Base-by-base conservation (phyloP, 2,113 vertebrate species). In the Carlito syrichta region DNA sequence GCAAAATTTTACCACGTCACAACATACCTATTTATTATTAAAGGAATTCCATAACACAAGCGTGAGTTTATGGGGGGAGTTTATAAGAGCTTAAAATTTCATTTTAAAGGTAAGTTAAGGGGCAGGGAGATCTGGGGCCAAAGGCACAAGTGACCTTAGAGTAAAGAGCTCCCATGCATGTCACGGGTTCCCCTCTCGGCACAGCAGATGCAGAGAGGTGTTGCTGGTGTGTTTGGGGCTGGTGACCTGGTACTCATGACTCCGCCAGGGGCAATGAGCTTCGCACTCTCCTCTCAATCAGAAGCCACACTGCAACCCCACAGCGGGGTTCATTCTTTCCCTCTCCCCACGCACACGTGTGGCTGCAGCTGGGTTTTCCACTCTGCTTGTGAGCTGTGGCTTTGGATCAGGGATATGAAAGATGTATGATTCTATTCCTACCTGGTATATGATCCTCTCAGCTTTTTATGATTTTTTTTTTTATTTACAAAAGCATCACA, bases 21-120 rank as follows among this genome's bases (percentile, higher is more conserved):
- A 71, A 86, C 54, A 60, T 97, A n/a, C n/a, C n/a, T n/a, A 97
- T 97, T 79, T 96, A 94, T 97, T 97, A 94, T 96, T 97, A 98
- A 89, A 97, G 8, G 1, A 97, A 94, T 98, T 98, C 96, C 85
- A 60, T 17, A 77, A 86, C 76, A 71, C 14, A 32, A 73, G 96
- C 89, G 88, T 92, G 89, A 87, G 92, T 95, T 96, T 93, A 50
- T 89, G 89, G 94, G 94, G 63, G 68, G 96, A 58, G 60, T 93
- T 97, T 93, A 38, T 76, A 81, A 93, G 74, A 54, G 69, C 94
- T 16, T 88, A 92, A 97, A 56, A 92, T 84, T 81, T 97, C 86
- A 86, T 97, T 38, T 68, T 77, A 77, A 77, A 92, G 27, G 88
- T 91, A 94, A 19, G 63, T 40, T 84, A 96, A 95, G 66, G 84